Percentiles rank a stretch among this genome's conserved stretches.
Evolutionary conservation across 1,140 invertebrate genomes (phyloP).

Genomic region (Sipha flava): DNA sequence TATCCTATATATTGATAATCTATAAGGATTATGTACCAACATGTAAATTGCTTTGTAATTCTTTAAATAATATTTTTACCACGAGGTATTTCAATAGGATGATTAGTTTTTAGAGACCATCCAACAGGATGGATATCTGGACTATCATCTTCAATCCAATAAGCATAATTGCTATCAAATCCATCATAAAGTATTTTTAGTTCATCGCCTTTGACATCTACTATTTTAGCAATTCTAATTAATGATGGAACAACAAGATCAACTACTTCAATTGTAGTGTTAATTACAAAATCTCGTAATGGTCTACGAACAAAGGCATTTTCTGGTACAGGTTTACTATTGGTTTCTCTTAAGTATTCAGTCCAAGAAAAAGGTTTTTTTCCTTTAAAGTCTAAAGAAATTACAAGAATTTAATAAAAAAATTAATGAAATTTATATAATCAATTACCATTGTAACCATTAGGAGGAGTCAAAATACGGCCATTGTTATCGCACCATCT

Average conservation of each 20-base stretch:
- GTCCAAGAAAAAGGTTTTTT: slow-evolving; percentile 69
- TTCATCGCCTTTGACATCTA: slow-evolving; percentile 64
- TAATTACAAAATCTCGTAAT: slow-evolving; percentile 61
- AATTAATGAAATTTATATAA: not conserved
- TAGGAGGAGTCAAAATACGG: slow-evolving; percentile 72
- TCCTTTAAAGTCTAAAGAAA: slow-evolving; percentile 57
- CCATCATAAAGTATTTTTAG: slow-evolving; percentile 84
- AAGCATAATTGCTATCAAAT: slow-evolving; percentile 76
- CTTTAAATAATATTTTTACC: slow-evolving; percentile 48
- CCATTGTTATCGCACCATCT: slow-evolving; percentile 83
- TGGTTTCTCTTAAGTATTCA: slow-evolving; percentile 68
- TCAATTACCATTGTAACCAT: slow-evolving; percentile 50
- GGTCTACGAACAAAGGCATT: slow-evolving; percentile 71
- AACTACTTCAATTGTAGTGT: slow-evolving; percentile 70
- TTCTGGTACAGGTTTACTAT: slow-evolving; percentile 66
- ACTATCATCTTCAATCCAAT: slow-evolving; percentile 84
- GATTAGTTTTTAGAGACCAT: slow-evolving; percentile 80
- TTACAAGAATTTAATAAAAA: not conserved
- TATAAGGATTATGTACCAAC: too few species aligned
- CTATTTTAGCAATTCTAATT: slow-evolving; percentile 77
- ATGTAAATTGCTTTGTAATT: too few species aligned
- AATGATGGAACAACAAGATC: slow-evolving; percentile 74
- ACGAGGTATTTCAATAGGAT: slow-evolving; percentile 73
- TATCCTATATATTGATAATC: too few species aligned
- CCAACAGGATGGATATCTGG: slow-evolving; percentile 83